Evolutionary conservation across 1,140 invertebrate species (phyloP), one percentile per base, ranked within the genome.

Genomic region (Temnothorax nylanderi): DNA sequence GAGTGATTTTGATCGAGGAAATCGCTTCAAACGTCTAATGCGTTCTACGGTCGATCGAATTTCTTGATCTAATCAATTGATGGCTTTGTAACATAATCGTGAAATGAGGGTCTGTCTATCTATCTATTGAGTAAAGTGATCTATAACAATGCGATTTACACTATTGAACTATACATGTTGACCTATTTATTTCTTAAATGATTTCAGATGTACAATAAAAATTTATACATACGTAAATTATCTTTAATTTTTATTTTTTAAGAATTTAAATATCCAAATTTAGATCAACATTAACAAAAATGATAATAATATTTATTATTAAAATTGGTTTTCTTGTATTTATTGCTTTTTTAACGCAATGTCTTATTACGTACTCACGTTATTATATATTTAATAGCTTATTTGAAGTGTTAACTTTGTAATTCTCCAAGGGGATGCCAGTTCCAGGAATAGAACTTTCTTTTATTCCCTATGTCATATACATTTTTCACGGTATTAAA

Each of bases 21-120:
- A 80, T 51, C 18, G 58, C 21, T 32, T 78, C 32, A n/a, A 65
- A 65, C 49, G n/a, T 65, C 47, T 16, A 51, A 56, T 65, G 32
- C 21, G 11, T 72, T 56, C n/a, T 56, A 69, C 37, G 37, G 37
- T 34, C 26, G 78, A 82, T 72, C 78, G 3, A 44, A 82, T 82
- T 82, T 81, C 78, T 81, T 21, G 37, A 44, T 69, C 13, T 56
- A 44, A 47, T 72, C 78, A n/a, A 82, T 74, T 47, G 54, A 47
- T 60, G 26, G 49, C 26, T 56, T 47, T 34, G 51, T n/a, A 58
- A 74, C 37, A 44, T 71, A 69, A 81, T 49, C 44, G 18, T 26
- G 7, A 65, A 65, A 51, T 78, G 11, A 65, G 13, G 11, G 18
- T 49, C 2, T 51, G n/a, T 49, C 2, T 65, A 37, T 37, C 3